Conservation (phyloP, 2,797 vertebrate genomes). For the Cynopterus sphinx region DNA sequence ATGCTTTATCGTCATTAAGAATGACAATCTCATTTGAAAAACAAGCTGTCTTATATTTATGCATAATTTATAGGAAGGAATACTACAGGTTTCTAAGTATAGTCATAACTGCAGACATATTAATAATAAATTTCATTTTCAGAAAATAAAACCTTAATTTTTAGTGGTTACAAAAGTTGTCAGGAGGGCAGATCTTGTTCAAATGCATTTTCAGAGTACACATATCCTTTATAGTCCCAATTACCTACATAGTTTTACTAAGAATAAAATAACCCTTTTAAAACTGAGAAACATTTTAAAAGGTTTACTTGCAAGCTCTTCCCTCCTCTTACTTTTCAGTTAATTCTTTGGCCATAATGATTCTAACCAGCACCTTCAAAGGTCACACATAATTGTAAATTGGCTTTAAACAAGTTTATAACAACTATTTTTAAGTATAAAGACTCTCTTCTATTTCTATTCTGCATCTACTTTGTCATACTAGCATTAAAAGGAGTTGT, state of each 20-base stretch:
- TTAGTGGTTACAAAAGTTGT: conserved; percentile 21
- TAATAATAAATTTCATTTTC: conserved; percentile 35
- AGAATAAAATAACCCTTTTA: not conserved
- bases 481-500: conserved; percentile 29
- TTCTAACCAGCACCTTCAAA: conserved; percentile 59
- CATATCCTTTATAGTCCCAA: not conserved
- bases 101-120: not conserved
- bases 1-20: conserved; percentile 25
- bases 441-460: conserved; percentile 51
- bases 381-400: conserved; percentile 45
- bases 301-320: not conserved
- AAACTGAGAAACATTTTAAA: conserved; percentile 4
- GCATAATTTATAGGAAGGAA: conserved; percentile 5
- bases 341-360: conserved; percentile 48
- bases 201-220: not conserved
- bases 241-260: not conserved
- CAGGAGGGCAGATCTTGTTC: not conserved
- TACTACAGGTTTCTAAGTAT: conserved; percentile 32
- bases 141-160: conserved; percentile 51
- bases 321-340: conserved; percentile 9
- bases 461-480: not conserved
- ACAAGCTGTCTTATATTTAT: conserved; percentile 34
- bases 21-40: conserved; percentile 45
- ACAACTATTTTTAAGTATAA: conserved; percentile 50
- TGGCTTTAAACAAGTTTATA: conserved; percentile 41